Conservation (phyloP, 2,888 invertebrate species). For the Acanthosoma haemorrhoidale region DNA sequence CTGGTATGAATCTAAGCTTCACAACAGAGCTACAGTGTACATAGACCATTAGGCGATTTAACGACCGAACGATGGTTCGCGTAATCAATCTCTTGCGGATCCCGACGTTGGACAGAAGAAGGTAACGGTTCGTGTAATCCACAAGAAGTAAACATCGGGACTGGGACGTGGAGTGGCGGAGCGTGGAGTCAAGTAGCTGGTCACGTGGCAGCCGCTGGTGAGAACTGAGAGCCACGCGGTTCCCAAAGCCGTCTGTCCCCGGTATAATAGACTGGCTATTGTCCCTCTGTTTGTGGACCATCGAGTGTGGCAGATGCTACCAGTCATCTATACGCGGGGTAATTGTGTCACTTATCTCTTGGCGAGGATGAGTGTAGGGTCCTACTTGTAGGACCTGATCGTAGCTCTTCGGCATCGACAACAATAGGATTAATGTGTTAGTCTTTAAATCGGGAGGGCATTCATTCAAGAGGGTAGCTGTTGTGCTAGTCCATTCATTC, state of each 20-base stretch:
- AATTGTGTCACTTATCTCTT: not conserved
- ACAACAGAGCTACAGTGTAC: too few relatives aligned
- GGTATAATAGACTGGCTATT: conserved; percentile 16
- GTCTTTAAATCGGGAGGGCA: too few relatives aligned
- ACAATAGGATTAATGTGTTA: too few relatives aligned
- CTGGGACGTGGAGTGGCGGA: not conserved
- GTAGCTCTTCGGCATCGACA: too few relatives aligned
- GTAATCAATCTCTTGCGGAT: not conserved
- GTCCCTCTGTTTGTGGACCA: conserved; percentile 14
- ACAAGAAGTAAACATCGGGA: conserved; percentile 5
- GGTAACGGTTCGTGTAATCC: conserved; percentile 1
- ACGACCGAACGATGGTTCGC: too few relatives aligned
- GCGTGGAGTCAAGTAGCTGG: not conserved
- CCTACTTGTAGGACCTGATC: too few relatives aligned
- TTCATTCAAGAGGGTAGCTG: too few relatives aligned
- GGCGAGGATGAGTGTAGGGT: too few relatives aligned
- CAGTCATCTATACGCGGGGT: conserved; percentile 1
- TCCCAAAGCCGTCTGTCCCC: not conserved
- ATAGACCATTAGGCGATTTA: too few relatives aligned
- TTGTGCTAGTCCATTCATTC: too few relatives aligned
- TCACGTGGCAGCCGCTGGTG: conserved; percentile 3
- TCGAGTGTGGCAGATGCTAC: conserved; percentile 20
- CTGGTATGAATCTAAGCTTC: too few relatives aligned
- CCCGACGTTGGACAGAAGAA: not conserved
- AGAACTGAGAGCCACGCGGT: not conserved